Conservation (phyloP, 2,797 vertebrate genomes). For the Pampus argenteus region DNA sequence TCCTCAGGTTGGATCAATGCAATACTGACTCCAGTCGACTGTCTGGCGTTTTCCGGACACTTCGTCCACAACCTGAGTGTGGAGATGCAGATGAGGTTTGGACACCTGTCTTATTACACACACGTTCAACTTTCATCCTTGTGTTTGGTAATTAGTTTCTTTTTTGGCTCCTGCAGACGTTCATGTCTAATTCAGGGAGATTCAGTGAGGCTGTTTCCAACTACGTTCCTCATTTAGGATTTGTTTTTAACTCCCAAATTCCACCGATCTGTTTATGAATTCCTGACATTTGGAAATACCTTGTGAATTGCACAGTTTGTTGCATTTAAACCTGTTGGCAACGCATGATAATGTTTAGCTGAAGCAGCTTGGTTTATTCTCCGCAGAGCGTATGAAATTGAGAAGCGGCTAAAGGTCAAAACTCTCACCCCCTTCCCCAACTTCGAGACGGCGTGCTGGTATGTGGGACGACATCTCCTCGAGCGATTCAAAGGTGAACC, state of each 20-base stretch:
- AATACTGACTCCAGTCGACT: slow-evolving; percentile 97
- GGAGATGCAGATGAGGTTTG: slow-evolving; percentile 99
- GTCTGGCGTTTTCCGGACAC: slow-evolving; percentile 96
- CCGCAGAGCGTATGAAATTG: slow-evolving; percentile 96
- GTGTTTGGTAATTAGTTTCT: neutral
- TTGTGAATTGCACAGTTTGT: slow-evolving; percentile 8
- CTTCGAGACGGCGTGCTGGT: slow-evolving; percentile 98
- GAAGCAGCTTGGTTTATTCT: slow-evolving; percentile 35
- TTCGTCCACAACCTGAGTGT: slow-evolving; percentile 97
- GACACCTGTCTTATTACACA: slow-evolving; percentile 7
- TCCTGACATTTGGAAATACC: slow-evolving; percentile 26
- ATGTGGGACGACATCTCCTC: slow-evolving; percentile 93
- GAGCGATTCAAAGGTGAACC: slow-evolving; percentile 95
- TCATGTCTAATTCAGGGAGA: slow-evolving; percentile 7
- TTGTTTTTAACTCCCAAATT: slow-evolving; percentile 16
- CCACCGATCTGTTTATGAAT: slow-evolving; percentile 39
- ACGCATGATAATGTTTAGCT: slow-evolving; percentile 24
- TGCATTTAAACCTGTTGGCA: slow-evolving; percentile 28
- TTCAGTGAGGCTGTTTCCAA: slow-evolving; percentile 34
- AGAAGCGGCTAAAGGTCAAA: slow-evolving; percentile 94
- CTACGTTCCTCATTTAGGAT: slow-evolving; percentile 12
- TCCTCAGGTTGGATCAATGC: slow-evolving; percentile 97
- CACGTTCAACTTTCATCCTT: neutral
- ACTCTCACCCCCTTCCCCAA: slow-evolving; percentile 96
- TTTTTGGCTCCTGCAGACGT: slow-evolving; percentile 6